Evolutionary conservation across 1,140 invertebrate genomes (phyloP).

Genomic region (Rhyacophila brunnea): DNA sequence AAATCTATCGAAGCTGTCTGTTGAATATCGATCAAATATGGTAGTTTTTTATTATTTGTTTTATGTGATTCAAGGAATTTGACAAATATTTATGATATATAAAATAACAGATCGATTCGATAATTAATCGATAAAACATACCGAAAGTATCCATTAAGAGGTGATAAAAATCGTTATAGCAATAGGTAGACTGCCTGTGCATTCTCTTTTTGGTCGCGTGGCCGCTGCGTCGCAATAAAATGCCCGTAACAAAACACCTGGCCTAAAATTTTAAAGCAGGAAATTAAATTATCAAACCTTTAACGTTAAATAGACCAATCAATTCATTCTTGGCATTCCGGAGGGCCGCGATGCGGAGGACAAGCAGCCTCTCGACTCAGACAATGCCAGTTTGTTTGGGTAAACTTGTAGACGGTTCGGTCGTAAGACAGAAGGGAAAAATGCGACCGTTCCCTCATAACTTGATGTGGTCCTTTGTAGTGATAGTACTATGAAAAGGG

Average conservation of each 20-base stretch:
- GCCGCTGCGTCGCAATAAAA: background rate
- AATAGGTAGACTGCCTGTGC: too few species aligned
- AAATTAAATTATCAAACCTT: conserved; percentile 34
- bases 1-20: too few species aligned
- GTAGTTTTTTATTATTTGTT: too few species aligned
- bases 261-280: conserved; percentile 21
- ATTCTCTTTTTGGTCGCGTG: too few species aligned
- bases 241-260: conserved; percentile 12
- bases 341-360: background rate
- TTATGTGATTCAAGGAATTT: too few species aligned
- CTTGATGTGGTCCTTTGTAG: background rate
- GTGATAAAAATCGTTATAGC: too few species aligned
- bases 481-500: conserved; percentile 5
- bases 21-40: too few species aligned
- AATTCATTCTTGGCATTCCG: conserved; percentile 30
- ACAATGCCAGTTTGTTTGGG: background rate
- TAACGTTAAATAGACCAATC: conserved; percentile 33
- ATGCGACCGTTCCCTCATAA: conserved; percentile 20
- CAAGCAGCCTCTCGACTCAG: background rate
- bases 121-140: too few species aligned
- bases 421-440: conserved; percentile 21
- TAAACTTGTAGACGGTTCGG: background rate
- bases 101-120: too few species aligned
- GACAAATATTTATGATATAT: too few species aligned
- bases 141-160: too few species aligned